A percentile compares a stretch with the other conserved stretches of the same genome.
These are phyloP conservation scores for Heteractis magnifica DNA, from an alignment of 92 coral and sea anemone genomes.

Conservation along the genomic window DNA sequence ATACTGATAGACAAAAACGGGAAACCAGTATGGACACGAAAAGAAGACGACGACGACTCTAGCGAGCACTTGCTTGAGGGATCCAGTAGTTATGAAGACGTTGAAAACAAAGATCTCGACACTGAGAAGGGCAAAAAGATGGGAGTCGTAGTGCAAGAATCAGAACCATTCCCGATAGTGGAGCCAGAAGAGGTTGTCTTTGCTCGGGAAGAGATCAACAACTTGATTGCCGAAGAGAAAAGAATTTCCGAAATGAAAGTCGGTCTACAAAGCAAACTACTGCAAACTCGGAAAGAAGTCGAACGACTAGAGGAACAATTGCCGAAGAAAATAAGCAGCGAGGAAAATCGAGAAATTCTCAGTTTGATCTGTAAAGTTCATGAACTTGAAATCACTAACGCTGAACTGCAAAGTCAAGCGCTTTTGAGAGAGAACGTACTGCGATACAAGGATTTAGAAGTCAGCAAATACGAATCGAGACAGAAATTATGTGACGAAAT, in stretches of 20 bases:
- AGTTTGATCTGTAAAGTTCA: conserved; percentile 79
- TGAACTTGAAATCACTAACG: conserved; percentile 83
- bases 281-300: conserved; percentile 77
- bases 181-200: conserved; percentile 84
- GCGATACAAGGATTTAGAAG: conserved; percentile 75
- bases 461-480: conserved; percentile 71
- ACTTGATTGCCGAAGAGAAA: conserved; percentile 72
- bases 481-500: conserved; percentile 85
- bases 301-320: conserved; percentile 78
- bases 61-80: background rate
- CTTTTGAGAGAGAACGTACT: conserved; percentile 76
- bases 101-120: conserved; percentile 76
- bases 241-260: conserved; percentile 64
- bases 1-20: conserved; percentile 26
- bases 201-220: conserved; percentile 84
- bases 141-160: background rate
- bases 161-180: conserved; percentile 31
- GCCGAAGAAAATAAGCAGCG: conserved; percentile 84
- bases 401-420: conserved; percentile 76
- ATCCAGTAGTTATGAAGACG: conserved; percentile 49
- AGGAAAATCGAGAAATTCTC: conserved; percentile 80
- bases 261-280: conserved; percentile 69
- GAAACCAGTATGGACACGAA: background rate
- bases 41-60: conserved; percentile 14
- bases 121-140: conserved; percentile 54